Conservation (phyloP, 2,113 vertebrate genomes). For the Aspiorhynchus laticeps region DNA sequence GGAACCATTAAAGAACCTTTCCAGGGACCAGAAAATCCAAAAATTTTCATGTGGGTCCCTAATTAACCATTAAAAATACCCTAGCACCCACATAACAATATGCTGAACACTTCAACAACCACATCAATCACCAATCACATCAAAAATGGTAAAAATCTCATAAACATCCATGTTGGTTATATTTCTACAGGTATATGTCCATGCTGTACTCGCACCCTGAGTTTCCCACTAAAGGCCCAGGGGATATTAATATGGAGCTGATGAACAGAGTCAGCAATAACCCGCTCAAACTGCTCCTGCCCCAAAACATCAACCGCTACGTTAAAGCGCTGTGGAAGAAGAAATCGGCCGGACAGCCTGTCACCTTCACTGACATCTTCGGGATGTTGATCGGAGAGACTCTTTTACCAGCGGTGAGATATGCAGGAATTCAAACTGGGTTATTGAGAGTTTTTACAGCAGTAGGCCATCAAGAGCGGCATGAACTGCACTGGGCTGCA, state of each 20-base stretch:
- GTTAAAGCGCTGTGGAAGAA: conserved; percentile 95
- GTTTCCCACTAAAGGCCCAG: conserved; percentile 90
- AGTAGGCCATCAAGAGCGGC: not conserved
- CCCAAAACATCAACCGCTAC: conserved; percentile 92
- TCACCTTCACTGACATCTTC: conserved; percentile 98
- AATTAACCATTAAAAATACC: no score
- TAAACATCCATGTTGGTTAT: not conserved
- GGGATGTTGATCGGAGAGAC: conserved; percentile 99
- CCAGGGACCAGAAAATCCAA: no score
- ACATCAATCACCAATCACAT: not conserved
- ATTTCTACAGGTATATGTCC: conserved; percentile 90
- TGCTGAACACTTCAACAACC: not conserved
- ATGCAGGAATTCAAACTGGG: not conserved
- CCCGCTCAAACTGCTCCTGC: conserved; percentile 89
- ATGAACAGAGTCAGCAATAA: conserved; percentile 91
- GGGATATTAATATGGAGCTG: conserved; percentile 91
- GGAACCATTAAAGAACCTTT: no score
- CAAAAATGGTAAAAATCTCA: not conserved
- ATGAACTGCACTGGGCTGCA: not conserved
- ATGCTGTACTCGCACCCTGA: conserved; percentile 91
- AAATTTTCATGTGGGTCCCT: no score
- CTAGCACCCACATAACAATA: no score
- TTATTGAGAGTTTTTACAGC: not conserved
- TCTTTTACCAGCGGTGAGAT: conserved; percentile 88
- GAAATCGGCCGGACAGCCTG: conserved; percentile 91